These are phyloP conservation scores for Camponotus fellah DNA, from an alignment of 2,888 invertebrate species.

Conservation along the genomic window DNA sequence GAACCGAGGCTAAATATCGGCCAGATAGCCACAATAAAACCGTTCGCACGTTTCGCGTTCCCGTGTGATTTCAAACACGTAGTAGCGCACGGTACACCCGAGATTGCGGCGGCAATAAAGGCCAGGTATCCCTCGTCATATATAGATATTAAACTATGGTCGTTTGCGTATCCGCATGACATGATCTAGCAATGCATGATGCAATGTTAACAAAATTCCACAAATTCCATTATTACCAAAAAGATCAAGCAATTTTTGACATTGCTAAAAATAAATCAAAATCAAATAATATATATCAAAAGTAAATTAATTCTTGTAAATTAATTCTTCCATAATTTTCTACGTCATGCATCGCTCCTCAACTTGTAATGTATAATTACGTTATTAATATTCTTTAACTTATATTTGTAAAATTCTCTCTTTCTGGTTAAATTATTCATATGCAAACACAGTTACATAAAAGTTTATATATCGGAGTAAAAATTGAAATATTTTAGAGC, in stretches of 20 bases:
- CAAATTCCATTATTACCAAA: conserved; percentile 23
- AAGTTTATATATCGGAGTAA: background rate
- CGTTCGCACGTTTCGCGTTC: conserved; percentile 41
- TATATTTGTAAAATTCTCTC: too few species aligned
- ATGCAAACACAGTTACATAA: background rate
- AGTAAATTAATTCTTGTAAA: too few species aligned
- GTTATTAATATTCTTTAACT: too few species aligned
- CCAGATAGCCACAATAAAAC: conserved; percentile 48
- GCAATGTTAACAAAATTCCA: conserved; percentile 35
- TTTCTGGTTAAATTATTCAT: background rate
- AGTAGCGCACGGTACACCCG: conserved; percentile 19
- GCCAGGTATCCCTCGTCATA: conserved; percentile 35
- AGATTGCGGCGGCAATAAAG: conserved; percentile 51
- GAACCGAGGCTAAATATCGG: conserved; percentile 39
- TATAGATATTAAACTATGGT: conserved; percentile 41
- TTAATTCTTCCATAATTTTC: conserved; percentile 5
- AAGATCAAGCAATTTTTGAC: conserved; percentile 11
- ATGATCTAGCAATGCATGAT: background rate
- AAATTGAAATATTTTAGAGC: background rate
- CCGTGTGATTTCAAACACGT: conserved; percentile 45
- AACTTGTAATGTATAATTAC: background rate
- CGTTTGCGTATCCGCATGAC: background rate
- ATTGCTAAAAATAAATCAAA: conserved; percentile 12
- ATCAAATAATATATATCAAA: conserved; percentile 12
- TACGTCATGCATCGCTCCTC: background rate